phyloP scores from a whole-genome alignment of 2,113 vertebrate genomes.

The Zapornia atra region DNA sequence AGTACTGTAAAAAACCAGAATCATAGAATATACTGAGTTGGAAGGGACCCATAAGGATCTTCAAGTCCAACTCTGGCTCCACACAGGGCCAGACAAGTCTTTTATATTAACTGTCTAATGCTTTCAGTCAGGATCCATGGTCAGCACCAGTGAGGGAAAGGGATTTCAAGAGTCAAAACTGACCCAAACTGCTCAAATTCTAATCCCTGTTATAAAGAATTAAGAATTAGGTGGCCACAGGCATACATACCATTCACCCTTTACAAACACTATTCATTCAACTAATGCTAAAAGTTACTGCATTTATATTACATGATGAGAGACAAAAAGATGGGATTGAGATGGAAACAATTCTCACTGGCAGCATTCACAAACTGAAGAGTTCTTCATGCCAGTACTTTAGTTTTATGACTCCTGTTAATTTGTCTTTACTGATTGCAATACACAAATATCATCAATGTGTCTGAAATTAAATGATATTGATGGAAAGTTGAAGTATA shows the following conservation, averaged over 20 bases:
- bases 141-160: background rate
- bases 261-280: background rate
- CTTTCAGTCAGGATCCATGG: background rate
- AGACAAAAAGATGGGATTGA: background rate
- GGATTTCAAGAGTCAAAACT: background rate
- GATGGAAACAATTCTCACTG: background rate
- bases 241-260: background rate
- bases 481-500: background rate
- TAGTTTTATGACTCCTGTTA: background rate
- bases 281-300: background rate
- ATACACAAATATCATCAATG: background rate
- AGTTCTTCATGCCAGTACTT: background rate
- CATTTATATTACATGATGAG: background rate
- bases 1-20: background rate
- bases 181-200: background rate
- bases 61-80: too few species aligned
- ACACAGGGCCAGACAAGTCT: background rate
- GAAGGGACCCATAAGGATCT: too few species aligned
- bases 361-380: background rate
- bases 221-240: background rate
- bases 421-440: background rate
- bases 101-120: background rate
- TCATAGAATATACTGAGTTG: too few species aligned
- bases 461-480: background rate
- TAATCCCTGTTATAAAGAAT: background rate